Percentiles rank a stretch among this genome's conserved stretches.
These are phyloP conservation scores for Martes flavigula DNA, from an alignment of 2,797 vertebrate species.

Conservation along the genomic window DNA sequence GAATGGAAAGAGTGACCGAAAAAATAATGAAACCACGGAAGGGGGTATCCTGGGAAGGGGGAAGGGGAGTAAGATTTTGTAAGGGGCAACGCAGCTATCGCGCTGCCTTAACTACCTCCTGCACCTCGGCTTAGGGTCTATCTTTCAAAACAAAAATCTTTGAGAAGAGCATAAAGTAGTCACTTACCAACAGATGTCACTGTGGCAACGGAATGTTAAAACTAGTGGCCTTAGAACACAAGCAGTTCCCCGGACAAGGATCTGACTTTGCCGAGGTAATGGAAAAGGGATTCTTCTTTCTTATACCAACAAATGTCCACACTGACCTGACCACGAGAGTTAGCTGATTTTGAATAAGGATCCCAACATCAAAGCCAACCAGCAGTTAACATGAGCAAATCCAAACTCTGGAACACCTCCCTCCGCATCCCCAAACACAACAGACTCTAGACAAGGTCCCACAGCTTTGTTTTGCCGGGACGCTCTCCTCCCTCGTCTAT, in stretches of 20 bases:
- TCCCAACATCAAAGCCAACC: neutral
- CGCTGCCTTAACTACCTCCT: neutral
- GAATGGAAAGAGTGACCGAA: neutral
- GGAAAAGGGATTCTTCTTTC: neutral
- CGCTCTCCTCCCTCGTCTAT: neutral
- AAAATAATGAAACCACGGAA: neutral
- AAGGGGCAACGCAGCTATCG: no score
- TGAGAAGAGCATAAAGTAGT: neutral
- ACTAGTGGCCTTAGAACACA: neutral
- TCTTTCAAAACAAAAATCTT: neutral
- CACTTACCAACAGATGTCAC: neutral
- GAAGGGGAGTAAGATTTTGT: neutral
- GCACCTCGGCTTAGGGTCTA: neutral
- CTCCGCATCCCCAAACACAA: neutral
- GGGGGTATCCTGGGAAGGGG: neutral
- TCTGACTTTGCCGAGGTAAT: neutral
- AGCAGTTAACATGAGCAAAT: neutral
- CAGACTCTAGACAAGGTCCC: neutral
- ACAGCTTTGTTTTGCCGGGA: neutral
- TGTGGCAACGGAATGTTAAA: neutral
- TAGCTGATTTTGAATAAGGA: slow-evolving; percentile 2
- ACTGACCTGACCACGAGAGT: neutral
- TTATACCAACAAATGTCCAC: neutral
- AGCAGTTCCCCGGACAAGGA: neutral
- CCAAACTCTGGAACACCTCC: neutral